Evolutionary conservation across 2,113 vertebrate species (phyloP).

Genomic region (Lophotis ruficrista): DNA sequence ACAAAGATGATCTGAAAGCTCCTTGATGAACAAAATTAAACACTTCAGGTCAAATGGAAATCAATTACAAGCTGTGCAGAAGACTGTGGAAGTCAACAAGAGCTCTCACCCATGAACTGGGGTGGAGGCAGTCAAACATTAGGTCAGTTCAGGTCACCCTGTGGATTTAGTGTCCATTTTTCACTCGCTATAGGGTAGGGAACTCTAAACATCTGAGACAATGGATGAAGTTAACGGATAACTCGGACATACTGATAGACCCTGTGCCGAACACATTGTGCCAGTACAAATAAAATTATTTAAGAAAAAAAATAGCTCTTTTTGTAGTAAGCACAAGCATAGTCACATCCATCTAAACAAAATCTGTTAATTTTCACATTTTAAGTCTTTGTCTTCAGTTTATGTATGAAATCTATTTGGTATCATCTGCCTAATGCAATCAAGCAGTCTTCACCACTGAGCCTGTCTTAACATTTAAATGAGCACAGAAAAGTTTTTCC

Average conservation of each 20-base stretch:
- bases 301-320: background rate
- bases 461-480: background rate
- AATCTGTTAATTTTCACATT: background rate
- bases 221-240: conserved; percentile 61
- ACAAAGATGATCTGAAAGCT: background rate
- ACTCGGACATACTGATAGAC: background rate
- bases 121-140: conserved; percentile 42
- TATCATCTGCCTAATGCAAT: background rate
- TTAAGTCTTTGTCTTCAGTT: background rate
- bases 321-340: background rate
- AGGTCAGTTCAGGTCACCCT: conserved; percentile 60
- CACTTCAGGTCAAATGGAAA: conserved; percentile 55
- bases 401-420: background rate
- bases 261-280: background rate
- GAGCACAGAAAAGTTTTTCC: background rate
- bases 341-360: background rate
- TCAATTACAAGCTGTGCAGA: conserved; percentile 53
- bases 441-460: background rate
- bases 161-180: conserved; percentile 54
- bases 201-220: conserved; percentile 63
- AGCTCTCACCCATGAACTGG: conserved; percentile 7
- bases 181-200: conserved; percentile 59
- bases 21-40: conserved; percentile 32
- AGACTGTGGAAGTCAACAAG: conserved; percentile 30
- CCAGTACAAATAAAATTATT: conserved; percentile 24